Percentiles rank a stretch among this genome's conserved stretches.
Evolutionary conservation across 2,888 invertebrate species (phyloP).

Genomic region (Cordylochernes scorpioides): DNA sequence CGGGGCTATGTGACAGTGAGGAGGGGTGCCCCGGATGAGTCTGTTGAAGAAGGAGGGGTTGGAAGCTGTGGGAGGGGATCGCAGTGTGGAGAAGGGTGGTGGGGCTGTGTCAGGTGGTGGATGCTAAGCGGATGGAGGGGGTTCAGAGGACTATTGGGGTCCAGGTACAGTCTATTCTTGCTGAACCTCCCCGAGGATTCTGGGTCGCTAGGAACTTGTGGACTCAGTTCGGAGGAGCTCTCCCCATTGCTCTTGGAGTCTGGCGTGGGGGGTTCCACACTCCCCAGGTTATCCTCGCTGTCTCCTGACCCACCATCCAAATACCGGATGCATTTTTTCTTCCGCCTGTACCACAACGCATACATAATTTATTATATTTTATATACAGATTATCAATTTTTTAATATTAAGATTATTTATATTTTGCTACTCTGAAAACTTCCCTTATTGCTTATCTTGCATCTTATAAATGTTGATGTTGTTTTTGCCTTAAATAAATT

Average conservation of each 20-base stretch:
- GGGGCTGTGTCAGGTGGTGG: slow-evolving; percentile 14
- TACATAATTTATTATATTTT: neutral
- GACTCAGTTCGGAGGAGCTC: slow-evolving; percentile 26
- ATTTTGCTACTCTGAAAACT: too few relatives aligned
- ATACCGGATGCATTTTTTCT: slow-evolving; percentile 87
- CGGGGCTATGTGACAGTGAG: slow-evolving; percentile 10
- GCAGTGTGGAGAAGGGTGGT: slow-evolving; percentile 6
- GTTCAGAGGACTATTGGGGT: slow-evolving; percentile 3
- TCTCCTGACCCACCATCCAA: slow-evolving; percentile 38
- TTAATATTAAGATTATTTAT: slow-evolving; percentile 2
- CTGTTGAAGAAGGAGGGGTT: slow-evolving; percentile 8
- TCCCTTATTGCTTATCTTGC: too few relatives aligned
- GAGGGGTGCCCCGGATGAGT: slow-evolving; percentile 9
- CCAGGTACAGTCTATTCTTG: slow-evolving; percentile 6
- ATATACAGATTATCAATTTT: neutral
- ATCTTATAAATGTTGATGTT: too few relatives aligned
- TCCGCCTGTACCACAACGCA: slow-evolving; percentile 39
- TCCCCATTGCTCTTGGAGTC: slow-evolving; percentile 28
- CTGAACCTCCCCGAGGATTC: slow-evolving; percentile 9
- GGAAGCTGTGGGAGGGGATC: slow-evolving; percentile 6
- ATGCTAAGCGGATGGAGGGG: slow-evolving; percentile 14
- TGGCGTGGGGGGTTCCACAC: slow-evolving; percentile 27
- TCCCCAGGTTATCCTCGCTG: slow-evolving; percentile 38
- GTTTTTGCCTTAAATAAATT: too few relatives aligned
- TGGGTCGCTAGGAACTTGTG: slow-evolving; percentile 10